phyloP scores from a whole-genome alignment of 1,140 invertebrate species.

The Anagrus nilaparvatae region DNA sequence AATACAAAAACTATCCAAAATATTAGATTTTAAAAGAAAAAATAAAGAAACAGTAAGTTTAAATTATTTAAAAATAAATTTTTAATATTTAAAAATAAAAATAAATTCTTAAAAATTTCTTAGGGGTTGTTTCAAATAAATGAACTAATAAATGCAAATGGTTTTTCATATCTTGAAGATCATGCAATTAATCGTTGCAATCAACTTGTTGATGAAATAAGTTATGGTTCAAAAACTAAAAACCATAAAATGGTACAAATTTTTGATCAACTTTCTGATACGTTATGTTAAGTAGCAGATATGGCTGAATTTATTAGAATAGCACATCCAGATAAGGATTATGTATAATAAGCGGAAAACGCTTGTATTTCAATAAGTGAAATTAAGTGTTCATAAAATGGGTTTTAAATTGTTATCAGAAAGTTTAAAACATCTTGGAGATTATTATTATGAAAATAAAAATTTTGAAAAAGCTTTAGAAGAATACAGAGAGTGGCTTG shows the following conservation, averaged over 20 bases:
- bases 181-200: slow-evolving; percentile 61
- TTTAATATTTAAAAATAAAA: no score
- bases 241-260: slow-evolving; percentile 74
- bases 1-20: no score
- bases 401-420: slow-evolving; percentile 53
- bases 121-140: slow-evolving; percentile 82
- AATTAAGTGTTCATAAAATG: no score
- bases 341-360: slow-evolving; percentile 69
- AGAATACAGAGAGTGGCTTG: slow-evolving; percentile 63
- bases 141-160: slow-evolving; percentile 63
- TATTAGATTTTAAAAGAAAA: no score
- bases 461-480: slow-evolving; percentile 62
- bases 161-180: slow-evolving; percentile 73
- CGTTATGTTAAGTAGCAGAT: slow-evolving; percentile 89
- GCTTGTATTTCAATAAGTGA: slow-evolving; percentile 78
- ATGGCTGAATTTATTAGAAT: slow-evolving; percentile 89
- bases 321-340: slow-evolving; percentile 72
- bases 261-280: slow-evolving; percentile 91
- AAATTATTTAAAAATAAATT: no score
- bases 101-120: no score
- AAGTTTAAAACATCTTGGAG: slow-evolving; percentile 64
- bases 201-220: slow-evolving; percentile 65
- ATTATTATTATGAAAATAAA: slow-evolving; percentile 57
- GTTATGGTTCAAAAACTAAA: slow-evolving; percentile 49
- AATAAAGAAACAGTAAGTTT: no score